These are phyloP conservation scores for Coelinius sp. DNA, from an alignment of 2,888 invertebrate species.

Conservation along the genomic window DNA sequence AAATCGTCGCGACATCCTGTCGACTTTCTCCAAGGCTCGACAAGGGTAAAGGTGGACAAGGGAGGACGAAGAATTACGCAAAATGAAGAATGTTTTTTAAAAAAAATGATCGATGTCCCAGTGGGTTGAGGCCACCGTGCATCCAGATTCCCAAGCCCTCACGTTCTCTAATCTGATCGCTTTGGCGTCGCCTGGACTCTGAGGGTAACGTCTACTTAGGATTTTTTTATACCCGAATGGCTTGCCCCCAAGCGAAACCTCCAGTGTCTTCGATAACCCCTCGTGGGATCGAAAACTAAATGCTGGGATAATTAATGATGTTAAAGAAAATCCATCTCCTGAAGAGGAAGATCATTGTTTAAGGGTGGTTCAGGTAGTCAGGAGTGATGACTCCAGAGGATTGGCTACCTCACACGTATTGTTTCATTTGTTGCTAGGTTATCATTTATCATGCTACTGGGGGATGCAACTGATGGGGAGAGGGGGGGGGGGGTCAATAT, in stretches of 20 bases:
- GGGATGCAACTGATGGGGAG: constrained; percentile 32
- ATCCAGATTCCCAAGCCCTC: constrained; percentile 51
- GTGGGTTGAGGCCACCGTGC: constrained; percentile 46
- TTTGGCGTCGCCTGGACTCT: constrained; percentile 40
- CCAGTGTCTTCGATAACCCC: neutral
- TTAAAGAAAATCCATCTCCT: constrained; percentile 38
- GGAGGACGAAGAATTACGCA: constrained; percentile 49
- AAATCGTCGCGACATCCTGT: constrained; percentile 10
- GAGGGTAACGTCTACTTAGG: constrained; percentile 14
- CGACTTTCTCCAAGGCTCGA: constrained; percentile 13
- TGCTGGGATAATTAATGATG: constrained; percentile 47
- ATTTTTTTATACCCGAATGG: constrained; percentile 23
- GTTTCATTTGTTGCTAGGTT: neutral
- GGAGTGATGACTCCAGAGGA: constrained; percentile 17
- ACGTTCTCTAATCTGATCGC: constrained; percentile 56
- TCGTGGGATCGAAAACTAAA: constrained; percentile 10
- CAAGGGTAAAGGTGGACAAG: neutral
- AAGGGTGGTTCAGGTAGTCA: constrained; percentile 49
- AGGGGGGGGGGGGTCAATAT: constrained; percentile 32
- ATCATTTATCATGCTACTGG: constrained; percentile 17
- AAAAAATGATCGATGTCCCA: constrained; percentile 59
- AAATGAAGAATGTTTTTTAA: constrained; percentile 57
- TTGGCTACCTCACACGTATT: constrained; percentile 20
- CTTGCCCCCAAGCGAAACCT: neutral
- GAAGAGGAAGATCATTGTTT: constrained; percentile 52